Evolutionary conservation across 2,113 vertebrate species (phyloP).

Genomic region (Condylura cristata): DNA sequence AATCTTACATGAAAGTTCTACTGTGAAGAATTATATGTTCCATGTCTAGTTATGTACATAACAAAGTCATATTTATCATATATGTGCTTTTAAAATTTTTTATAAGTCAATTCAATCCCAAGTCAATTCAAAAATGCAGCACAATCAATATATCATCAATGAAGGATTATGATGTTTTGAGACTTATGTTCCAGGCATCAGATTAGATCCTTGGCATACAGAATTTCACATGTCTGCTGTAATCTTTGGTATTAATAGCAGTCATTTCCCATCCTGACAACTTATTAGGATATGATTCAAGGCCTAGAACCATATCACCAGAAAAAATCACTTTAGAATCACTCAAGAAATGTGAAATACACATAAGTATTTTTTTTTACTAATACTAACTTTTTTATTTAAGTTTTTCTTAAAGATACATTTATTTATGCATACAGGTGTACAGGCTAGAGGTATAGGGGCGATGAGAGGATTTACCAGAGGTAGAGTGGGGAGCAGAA

Average conservation of each 20-base stretch:
- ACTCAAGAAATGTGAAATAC: background rate
- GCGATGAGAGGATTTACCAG: too few species aligned
- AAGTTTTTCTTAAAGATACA: too few species aligned
- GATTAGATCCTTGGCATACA: background rate
- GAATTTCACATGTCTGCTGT: background rate
- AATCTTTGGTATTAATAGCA: background rate
- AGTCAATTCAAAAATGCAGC: too few species aligned
- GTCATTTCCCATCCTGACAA: background rate
- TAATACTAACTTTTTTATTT: too few species aligned
- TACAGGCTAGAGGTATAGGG: too few species aligned
- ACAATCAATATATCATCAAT: background rate
- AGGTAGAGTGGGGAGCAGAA: too few species aligned
- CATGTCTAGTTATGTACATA: background rate
- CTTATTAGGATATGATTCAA: background rate
- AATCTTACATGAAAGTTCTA: background rate
- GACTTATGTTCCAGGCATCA: background rate
- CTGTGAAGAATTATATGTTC: background rate
- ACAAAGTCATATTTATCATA: background rate
- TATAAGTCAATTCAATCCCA: background rate
- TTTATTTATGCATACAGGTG: too few species aligned
- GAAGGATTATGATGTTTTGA: background rate
- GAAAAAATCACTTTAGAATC: background rate
- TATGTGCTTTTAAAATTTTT: background rate
- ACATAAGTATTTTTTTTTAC: too few species aligned
- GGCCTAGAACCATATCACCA: too few species aligned